Base-by-base conservation (phyloP, 2,113 vertebrate genomes). In the Gadus macrocephalus region DNA sequence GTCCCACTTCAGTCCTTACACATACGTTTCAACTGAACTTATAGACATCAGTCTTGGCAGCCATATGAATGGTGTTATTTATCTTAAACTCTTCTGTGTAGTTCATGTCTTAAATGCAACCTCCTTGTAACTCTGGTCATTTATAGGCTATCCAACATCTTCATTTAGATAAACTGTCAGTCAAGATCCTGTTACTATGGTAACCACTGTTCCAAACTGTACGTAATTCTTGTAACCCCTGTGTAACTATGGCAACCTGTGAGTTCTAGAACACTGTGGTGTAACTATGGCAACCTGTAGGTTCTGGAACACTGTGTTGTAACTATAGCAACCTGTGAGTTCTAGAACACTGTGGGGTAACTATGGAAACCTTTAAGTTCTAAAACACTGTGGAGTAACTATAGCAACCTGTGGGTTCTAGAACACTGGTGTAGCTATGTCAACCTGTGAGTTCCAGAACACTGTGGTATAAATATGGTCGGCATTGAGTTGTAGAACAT, bases 161-260 rank as follows among this genome's bases (percentile, higher is more conserved):
- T 64, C 62, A 64, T 16, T 62, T 27, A 61, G n/a, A 61, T 61
- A 20, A 61, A 12, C n/a, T 19, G 9, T 20, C 59, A 20, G 71
- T 81, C 74, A 71, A 81, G 81, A 80, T 73, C 25, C 15, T 38
- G 62, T 64, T 17, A 35, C 62, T 25, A 64, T 35, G 28, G 62
- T 15, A 38, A 64, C 28, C 28, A 35, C 28, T 35, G 62, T 64
- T 35, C 7, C 14, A 35, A 64, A 25, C 11, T 15, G 28, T 25
- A 22, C 28, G 62, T n/a, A 64, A 64, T 28, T 28, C 31, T 64
- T 27, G 62, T 64, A 64, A 64, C 28, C 15, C 22, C 61, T 62
- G 20, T 62, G 61, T 22, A 62, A 22, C 22, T 20, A 22, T 25
- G 5, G 55, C 55, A 58, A 58, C 55, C 60, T 20, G 60, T 61